Conservation (phyloP, 2,113 vertebrate species). For the Hydrolagus affinis region DNA sequence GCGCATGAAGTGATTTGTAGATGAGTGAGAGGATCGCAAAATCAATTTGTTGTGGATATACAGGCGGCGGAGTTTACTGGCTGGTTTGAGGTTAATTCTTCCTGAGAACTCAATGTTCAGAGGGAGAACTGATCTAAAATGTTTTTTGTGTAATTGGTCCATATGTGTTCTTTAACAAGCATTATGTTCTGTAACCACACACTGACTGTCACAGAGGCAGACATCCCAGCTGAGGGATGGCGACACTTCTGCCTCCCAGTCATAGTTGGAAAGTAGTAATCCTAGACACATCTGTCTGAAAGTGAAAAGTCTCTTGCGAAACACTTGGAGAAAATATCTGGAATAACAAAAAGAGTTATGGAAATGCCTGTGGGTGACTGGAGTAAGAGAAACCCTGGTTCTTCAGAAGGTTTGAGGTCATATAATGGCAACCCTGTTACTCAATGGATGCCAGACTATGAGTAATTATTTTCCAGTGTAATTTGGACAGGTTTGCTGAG, state of each 20-base stretch:
- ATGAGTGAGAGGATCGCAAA: too few relatives aligned
- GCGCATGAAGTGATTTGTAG: too few relatives aligned
- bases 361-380: background rate
- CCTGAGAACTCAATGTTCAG: background rate
- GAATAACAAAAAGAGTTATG: background rate
- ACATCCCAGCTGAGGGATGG: background rate
- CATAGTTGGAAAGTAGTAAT: background rate
- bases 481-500: background rate
- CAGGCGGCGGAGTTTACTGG: background rate
- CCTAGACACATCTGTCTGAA: background rate
- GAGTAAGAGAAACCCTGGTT: conserved; percentile 2
- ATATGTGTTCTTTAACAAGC: background rate
- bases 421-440: conserved; percentile 22
- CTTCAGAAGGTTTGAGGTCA: background rate
- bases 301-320: background rate
- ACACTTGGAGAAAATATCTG: background rate
- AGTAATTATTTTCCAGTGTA: conserved; percentile 20
- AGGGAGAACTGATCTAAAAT: background rate
- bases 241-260: conserved; percentile 9
- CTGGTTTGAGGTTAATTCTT: conserved; percentile 7
- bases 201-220: conserved; percentile 8
- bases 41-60: too few relatives aligned
- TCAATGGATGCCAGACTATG: conserved; percentile 12
- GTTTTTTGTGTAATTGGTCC: background rate
- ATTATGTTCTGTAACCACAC: conserved; percentile 36